Evolutionary conservation across 2,888 invertebrate species (phyloP).

Genomic region (Coelinius sp.): DNA sequence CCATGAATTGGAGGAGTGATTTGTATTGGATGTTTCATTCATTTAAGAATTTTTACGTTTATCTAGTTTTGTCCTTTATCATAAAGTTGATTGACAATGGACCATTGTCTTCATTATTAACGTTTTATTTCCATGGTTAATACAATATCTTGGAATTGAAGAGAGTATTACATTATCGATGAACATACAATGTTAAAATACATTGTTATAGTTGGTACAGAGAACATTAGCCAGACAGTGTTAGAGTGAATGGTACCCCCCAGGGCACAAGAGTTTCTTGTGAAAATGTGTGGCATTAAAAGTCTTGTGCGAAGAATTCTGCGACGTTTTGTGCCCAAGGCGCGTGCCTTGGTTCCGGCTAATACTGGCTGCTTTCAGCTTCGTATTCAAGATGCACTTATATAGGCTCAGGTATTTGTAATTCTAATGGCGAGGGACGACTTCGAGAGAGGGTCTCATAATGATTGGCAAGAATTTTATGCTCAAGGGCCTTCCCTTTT

Average conservation of each 20-base stretch:
- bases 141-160: conserved; percentile 17
- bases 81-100: too few species aligned
- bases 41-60: too few species aligned
- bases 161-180: conserved; percentile 24
- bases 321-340: conserved; percentile 61
- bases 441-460: conserved; percentile 3
- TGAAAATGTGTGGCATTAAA: conserved; percentile 61
- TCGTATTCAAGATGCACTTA: conserved; percentile 51
- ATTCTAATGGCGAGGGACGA: conserved; percentile 59
- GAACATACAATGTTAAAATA: conserved; percentile 30
- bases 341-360: conserved; percentile 57
- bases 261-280: conserved; percentile 55
- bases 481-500: neutral
- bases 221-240: conserved; percentile 1
- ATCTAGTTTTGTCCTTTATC: too few species aligned
- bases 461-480: neutral
- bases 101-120: too few species aligned
- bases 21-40: too few species aligned
- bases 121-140: too few species aligned
- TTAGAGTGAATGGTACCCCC: conserved; percentile 32
- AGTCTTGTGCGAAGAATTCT: conserved; percentile 31
- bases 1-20: too few species aligned
- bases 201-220: conserved; percentile 16
- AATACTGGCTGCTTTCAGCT: conserved; percentile 33
- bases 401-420: conserved; percentile 61